Percentiles rank a stretch among this genome's conserved stretches.
Evolutionary conservation across 2,888 invertebrate species (phyloP).

Genomic region (Drosophila dives): DNA sequence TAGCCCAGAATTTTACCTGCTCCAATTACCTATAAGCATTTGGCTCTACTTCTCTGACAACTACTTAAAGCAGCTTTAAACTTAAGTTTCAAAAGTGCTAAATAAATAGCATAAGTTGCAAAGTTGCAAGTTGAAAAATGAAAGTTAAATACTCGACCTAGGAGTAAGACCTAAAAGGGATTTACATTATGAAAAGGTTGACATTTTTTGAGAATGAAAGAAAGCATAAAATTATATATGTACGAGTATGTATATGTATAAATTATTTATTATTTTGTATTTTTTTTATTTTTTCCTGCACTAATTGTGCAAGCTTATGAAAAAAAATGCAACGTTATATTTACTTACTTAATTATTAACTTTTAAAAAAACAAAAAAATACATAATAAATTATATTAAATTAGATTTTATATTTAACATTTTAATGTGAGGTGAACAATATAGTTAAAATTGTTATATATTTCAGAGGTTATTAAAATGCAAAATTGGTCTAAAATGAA

Average conservation of each 20-base stretch:
- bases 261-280: neutral
- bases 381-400: neutral
- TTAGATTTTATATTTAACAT: neutral
- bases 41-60: neutral
- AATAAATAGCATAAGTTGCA: neutral
- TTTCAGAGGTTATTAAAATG: neutral
- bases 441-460: neutral
- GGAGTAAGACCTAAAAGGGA: neutral
- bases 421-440: fast-evolving
- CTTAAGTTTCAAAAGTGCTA: neutral
- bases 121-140: neutral
- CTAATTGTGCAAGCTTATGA: neutral
- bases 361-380: neutral
- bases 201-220: neutral
- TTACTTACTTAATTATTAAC: neutral
- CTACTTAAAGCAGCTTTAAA: neutral
- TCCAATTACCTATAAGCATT: neutral
- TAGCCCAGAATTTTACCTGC: neutral
- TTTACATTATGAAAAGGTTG: neutral
- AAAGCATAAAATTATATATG: neutral
- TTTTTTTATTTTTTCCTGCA: neutral
- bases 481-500: neutral
- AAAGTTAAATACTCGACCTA: neutral
- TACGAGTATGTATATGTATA: no score
- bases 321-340: neutral